Evolutionary conservation across 2,888 invertebrate genomes (phyloP).

Genomic region (Panzeria rudis): DNA sequence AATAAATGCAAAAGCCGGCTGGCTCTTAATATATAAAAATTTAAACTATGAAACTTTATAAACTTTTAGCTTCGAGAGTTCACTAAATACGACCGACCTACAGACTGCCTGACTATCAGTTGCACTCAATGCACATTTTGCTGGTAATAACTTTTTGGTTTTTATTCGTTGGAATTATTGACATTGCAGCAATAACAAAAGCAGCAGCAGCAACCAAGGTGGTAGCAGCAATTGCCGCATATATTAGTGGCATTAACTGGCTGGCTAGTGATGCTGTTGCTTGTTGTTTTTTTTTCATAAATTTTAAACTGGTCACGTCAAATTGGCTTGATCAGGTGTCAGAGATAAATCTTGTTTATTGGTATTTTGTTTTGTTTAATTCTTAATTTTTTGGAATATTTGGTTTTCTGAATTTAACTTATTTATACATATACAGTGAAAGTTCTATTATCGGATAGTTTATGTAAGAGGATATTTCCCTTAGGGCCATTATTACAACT

Average conservation of each 20-base stretch:
- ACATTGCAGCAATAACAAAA: background rate
- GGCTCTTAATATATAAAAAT: constrained; percentile 19
- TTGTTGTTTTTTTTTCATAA: constrained; percentile 10
- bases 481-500: no score
- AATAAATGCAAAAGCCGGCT: constrained; percentile 73
- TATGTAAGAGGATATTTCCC: no score
- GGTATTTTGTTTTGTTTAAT: constrained; percentile 56
- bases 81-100: constrained; percentile 32
- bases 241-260: constrained; percentile 7
- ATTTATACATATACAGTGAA: background rate
- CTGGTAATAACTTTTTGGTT: constrained; percentile 32
- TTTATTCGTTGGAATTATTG: constrained; percentile 40
- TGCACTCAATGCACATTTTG: constrained; percentile 21
- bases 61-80: constrained; percentile 64
- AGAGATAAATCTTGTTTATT: constrained; percentile 71
- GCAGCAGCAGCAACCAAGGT: background rate
- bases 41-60: constrained; percentile 41
- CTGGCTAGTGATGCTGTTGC: constrained; percentile 9
- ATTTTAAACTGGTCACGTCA: constrained; percentile 62
- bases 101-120: constrained; percentile 19
- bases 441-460: no score
- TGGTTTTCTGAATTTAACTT: constrained; percentile 1
- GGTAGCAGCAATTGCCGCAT: background rate
- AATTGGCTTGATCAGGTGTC: constrained; percentile 71
- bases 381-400: constrained; percentile 50